Evolutionary conservation across 2,797 vertebrate species (phyloP).

Genomic region (Enteromius mattozi): DNA sequence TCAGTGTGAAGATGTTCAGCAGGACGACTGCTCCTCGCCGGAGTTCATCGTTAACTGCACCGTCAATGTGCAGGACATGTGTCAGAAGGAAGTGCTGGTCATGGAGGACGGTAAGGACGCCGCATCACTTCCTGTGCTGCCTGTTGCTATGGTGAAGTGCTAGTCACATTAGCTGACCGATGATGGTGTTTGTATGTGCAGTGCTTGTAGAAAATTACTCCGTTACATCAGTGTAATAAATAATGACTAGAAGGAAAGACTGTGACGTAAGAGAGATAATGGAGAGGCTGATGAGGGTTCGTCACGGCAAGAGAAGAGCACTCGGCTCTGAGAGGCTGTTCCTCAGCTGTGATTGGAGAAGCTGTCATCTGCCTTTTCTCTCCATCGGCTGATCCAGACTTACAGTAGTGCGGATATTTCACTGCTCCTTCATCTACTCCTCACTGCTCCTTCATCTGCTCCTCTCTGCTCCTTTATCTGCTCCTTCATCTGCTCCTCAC

Average conservation of each 20-base stretch:
- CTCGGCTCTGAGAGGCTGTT: background rate
- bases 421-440: too few species aligned
- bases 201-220: background rate
- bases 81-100: conserved; percentile 97
- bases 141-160: background rate
- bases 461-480: too few species aligned
- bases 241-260: background rate
- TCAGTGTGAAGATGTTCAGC: conserved; percentile 96
- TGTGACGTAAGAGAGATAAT: background rate
- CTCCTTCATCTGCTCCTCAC: too few species aligned
- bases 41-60: conserved; percentile 98
- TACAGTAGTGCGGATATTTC: background rate
- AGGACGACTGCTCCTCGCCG: conserved; percentile 93
- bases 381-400: background rate
- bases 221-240: background rate
- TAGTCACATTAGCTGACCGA: background rate
- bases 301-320: background rate
- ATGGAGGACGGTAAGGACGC: conserved; percentile 87
- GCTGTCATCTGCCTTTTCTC: background rate
- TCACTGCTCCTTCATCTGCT: background rate
- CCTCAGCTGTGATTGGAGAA: background rate
- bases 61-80: conserved; percentile 97
- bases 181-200: background rate
- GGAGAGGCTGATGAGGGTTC: background rate
- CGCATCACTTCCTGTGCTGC: conserved; percentile 8